Evolutionary conservation across 2,113 vertebrate species (phyloP), one percentile per base, ranked within the genome.

Genomic region (Percina caprodes): DNA sequence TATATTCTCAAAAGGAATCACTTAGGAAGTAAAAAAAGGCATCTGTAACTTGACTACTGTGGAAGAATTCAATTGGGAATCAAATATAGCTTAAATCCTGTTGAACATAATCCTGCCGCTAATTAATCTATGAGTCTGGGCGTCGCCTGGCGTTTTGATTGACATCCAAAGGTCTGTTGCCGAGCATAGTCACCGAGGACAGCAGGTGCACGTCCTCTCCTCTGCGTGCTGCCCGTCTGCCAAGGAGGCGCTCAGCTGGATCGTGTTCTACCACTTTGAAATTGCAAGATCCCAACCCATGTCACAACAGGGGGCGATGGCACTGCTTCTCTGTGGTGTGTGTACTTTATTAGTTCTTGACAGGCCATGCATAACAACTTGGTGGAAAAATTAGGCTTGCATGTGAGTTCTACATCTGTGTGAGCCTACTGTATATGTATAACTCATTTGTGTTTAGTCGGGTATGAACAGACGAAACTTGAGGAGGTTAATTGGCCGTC

Each of bases 181-280:
- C 23, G 75, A 85, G 83, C 81, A 6, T 74, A 21, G 81, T 85
- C 89, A 7, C 74, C 0, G 55, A 82, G 90, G 86, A 91, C 55
- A 51, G 88, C 92, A 91, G 90, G 92, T 93, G 91, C 84, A 68
- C 4, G 59, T 62, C 71, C 39, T 77, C 82, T 80, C 45, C 58
- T 65, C 48, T 23, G 30, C n/a, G 1, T 11, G 65, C 74, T 58
- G 67, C 61, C 80, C 0, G 33, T 35, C 79, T 86, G 84, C 86
- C 89, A 92, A 86, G 52, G 23, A 77, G 65, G 79, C 63, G 18
- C 85, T 85, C 3, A 1, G 71, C 45, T 46, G 75, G 90, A 88
- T 92, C 79, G 33, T 48, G 86, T 93, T 90, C 71, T 91, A 79
- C 75, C 81, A 59, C 82, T 86, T 84, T 83, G 73, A 88, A 87